Base-by-base conservation (phyloP, 2,113 vertebrate species). In the Phasianus colchicus region DNA sequence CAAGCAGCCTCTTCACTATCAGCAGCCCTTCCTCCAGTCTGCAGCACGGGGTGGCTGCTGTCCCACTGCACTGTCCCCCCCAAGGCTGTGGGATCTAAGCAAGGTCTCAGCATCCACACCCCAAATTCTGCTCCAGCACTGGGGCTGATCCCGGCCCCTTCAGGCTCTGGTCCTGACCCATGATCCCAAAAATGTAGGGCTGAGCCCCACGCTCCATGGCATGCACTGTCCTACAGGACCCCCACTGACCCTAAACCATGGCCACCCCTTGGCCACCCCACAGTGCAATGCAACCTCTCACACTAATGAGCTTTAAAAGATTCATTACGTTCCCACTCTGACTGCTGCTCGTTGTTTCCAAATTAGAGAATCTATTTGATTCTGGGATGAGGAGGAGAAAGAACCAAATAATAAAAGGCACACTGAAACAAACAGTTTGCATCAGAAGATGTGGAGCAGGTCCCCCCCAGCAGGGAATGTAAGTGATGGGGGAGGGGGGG, bases 61-160 rank as follows among this genome's bases (percentile, higher is more conserved):
- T 38, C 61, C 36, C 34, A 40, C 61, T 7, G 24, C 9, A 0
- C 70, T 11, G 34, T 54, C 25, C 52, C 3, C 21, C 57, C 61
- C 95, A 92, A 93, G 93, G 90, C 60, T 73, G 76, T 86, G 67
- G 81, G 83, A 45, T 8, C 88, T 50, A 57, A n/a, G 29, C 81
- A 79, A 72, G 50, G 32, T 72, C 81, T 77, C 15, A 25, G 67
- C 17, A 64, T 64, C 38, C 61, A 18, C 25, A 19, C 25, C 61
- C 61, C 61, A 40, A 64, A 40, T 29, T 7, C 24, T 34, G 40
- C 40, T 12, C 11, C 64, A 4, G 29, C 11, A 21, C 29, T 9
- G 5, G 15, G 24, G 25, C 61, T 64, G 36, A 64, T 64, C 61
- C 24, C 16, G 3, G 17, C 36, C 25, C 36, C 24, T 38, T 25